Evolutionary conservation across 2,113 vertebrate species (phyloP).

Genomic region (Dipodomys stephensi): DNA sequence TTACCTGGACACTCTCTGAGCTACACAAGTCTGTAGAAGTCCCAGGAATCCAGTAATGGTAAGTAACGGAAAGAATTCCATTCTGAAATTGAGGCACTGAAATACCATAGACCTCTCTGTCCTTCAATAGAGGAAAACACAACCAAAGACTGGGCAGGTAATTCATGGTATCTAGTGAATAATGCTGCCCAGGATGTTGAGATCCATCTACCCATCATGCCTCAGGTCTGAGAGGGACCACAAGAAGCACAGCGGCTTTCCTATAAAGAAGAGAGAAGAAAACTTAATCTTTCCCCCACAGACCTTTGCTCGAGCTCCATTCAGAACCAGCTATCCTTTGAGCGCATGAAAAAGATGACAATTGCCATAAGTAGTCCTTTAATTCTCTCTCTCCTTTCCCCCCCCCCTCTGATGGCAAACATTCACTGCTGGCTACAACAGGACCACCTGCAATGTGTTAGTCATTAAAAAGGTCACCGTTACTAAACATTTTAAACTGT

Average conservation of each 20-base stretch:
- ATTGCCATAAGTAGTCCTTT: constrained; percentile 80
- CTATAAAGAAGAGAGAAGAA: constrained; percentile 57
- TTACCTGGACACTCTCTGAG: background rate
- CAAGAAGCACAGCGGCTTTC: constrained; percentile 58
- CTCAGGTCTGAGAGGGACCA: constrained; percentile 59
- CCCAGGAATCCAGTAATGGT: background rate
- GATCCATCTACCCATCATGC: background rate
- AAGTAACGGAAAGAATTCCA: background rate
- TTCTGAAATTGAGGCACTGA: background rate
- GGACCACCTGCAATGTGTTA: constrained; percentile 98
- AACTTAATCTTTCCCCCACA: constrained; percentile 48
- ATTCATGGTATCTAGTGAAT: background rate
- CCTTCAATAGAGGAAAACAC: background rate
- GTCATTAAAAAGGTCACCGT: constrained; percentile 97
- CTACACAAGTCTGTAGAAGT: background rate
- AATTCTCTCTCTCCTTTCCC: constrained; percentile 73
- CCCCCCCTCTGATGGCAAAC: constrained; percentile 79
- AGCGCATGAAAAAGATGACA: constrained; percentile 83
- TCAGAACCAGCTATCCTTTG: constrained; percentile 86
- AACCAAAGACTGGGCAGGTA: background rate
- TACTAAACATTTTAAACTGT: constrained; percentile 96
- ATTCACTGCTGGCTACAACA: constrained; percentile 85
- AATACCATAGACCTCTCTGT: background rate
- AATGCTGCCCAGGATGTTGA: constrained; percentile 42
- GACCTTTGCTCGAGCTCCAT: constrained; percentile 68